A percentile compares a stretch with the other conserved stretches of the same genome.
Conservation (phyloP, 2,113 vertebrate species). For the Cromileptes altivelis region DNA sequence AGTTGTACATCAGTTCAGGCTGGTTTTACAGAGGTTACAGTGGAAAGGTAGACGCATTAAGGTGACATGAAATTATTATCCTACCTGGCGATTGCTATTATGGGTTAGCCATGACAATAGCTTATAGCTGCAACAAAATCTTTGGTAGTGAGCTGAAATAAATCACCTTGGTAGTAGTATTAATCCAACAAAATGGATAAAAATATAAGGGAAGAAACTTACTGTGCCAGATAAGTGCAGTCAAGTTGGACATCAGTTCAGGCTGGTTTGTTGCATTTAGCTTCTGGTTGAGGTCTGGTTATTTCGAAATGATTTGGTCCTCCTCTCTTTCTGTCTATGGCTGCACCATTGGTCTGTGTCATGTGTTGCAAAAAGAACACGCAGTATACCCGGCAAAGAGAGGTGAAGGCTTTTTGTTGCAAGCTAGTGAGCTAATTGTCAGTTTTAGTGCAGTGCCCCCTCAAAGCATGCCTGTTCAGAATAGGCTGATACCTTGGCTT, state of each 20-base stretch:
- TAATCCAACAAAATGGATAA: not conserved
- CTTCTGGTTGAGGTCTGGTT: not conserved
- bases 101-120: too few relatives aligned
- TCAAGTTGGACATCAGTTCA: not conserved
- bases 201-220: not conserved
- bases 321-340: not conserved
- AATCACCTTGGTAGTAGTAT: too few relatives aligned
- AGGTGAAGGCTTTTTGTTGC: not conserved
- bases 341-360: not conserved
- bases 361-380: slow-evolving; percentile 10
- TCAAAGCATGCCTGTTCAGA: too few relatives aligned
- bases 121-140: too few relatives aligned
- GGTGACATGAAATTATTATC: too few relatives aligned
- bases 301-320: slow-evolving; percentile 17
- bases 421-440: not conserved
- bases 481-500: too few relatives aligned
- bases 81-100: too few relatives aligned
- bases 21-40: too few relatives aligned
- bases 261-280: not conserved
- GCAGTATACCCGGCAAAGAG: not conserved
- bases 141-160: too few relatives aligned
- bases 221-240: not conserved
- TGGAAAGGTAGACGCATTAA: too few relatives aligned
- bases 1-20: not conserved
- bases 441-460: not conserved